These are phyloP conservation scores for Cantharis rufa DNA, from an alignment of 2,888 invertebrate genomes.

Conservation along the genomic window DNA sequence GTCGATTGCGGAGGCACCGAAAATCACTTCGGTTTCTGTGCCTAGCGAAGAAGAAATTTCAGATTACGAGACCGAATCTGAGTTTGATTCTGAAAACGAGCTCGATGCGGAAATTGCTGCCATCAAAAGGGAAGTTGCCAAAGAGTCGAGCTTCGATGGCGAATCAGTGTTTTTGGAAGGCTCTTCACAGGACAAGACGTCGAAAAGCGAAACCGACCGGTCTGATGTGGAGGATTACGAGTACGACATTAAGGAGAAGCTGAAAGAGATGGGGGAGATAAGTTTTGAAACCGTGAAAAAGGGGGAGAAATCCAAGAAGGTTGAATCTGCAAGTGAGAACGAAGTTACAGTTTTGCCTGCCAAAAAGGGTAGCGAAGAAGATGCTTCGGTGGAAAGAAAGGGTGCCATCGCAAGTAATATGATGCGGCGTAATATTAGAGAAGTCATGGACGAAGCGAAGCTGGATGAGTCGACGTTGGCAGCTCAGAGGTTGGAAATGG, in stretches of 20 bases:
- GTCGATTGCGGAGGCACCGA: constrained; percentile 11
- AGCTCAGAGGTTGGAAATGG: constrained; percentile 92
- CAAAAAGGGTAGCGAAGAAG: constrained; percentile 47
- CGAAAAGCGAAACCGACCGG: constrained; percentile 36
- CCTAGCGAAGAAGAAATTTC: constrained; percentile 52
- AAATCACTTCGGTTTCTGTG: constrained; percentile 10
- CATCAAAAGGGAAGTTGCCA: constrained; percentile 48
- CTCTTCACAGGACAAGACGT: constrained; percentile 30
- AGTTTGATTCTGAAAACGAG: constrained; percentile 55
- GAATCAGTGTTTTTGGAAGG: constrained; percentile 45
- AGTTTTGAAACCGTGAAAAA: constrained; percentile 57
- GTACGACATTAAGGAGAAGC: constrained; percentile 65
- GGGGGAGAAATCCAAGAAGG: constrained; percentile 52
- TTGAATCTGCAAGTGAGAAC: constrained; percentile 65
- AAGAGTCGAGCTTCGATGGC: constrained; percentile 40
- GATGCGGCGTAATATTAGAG: constrained; percentile 84
- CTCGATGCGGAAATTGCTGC: constrained; percentile 52
- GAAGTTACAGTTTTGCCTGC: constrained; percentile 78
- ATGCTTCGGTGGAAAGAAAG: constrained; percentile 27
- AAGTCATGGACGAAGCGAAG: constrained; percentile 92
- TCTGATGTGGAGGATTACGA: constrained; percentile 55
- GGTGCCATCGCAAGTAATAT: constrained; percentile 56
- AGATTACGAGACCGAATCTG: constrained; percentile 51
- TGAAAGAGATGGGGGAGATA: constrained; percentile 65
- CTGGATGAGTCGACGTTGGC: constrained; percentile 89